Percentiles rank a stretch among this genome's conserved stretches.
These are phyloP conservation scores for Amblyornis subalaris DNA, from an alignment of 2,113 vertebrate species.

Conservation along the genomic window DNA sequence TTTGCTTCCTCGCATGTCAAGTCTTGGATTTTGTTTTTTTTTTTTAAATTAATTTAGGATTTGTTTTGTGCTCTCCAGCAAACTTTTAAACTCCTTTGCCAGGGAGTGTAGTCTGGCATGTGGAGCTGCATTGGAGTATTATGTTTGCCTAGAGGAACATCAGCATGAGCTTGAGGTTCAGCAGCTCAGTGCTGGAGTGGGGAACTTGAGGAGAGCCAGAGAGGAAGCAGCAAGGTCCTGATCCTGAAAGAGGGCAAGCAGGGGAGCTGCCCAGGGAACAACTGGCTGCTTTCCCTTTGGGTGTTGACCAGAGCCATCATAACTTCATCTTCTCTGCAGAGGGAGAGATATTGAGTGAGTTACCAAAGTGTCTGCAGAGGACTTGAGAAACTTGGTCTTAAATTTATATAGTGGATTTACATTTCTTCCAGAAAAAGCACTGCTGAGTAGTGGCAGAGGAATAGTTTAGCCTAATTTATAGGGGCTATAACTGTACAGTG, in stretches of 20 bases:
- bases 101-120: neutral
- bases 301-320: rapidly evolving
- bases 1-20: neutral
- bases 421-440: neutral
- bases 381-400: neutral
- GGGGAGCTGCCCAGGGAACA: neutral
- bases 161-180: neutral
- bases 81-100: neutral
- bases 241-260: neutral
- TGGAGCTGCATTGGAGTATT: neutral
- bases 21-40: neutral
- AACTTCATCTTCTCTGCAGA: neutral
- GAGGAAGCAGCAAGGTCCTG: neutral
- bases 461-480: neutral
- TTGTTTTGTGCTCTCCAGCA: neutral
- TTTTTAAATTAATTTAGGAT: neutral
- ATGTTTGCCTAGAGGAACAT: neutral
- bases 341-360: neutral
- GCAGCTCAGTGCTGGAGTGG: rapidly evolving
- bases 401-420: neutral
- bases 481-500: neutral
- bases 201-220: neutral
- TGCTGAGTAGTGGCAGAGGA: neutral
- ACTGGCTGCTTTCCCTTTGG: neutral
- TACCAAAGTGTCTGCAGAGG: neutral